phyloP scores from a whole-genome alignment of 2,888 invertebrate species.

The Eutolmus rufibarbis region DNA sequence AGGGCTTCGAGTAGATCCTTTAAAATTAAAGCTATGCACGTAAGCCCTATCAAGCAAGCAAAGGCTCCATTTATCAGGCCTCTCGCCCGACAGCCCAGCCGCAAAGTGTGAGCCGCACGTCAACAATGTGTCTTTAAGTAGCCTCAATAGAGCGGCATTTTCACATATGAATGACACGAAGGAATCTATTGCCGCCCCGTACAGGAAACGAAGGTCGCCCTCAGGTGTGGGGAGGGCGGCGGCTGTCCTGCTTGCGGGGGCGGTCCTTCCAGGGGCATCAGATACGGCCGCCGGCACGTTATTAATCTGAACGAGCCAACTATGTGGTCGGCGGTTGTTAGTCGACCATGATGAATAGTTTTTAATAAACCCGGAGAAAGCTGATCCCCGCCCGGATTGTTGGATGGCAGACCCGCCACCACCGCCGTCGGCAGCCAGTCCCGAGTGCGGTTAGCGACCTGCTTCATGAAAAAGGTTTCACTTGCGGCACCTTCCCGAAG shows the following conservation, averaged over 20 bases:
- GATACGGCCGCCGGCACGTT: constrained; percentile 2
- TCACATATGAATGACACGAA: constrained; percentile 1
- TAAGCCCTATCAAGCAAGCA: neutral
- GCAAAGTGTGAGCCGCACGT: neutral
- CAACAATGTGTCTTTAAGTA: neutral
- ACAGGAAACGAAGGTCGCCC: neutral
- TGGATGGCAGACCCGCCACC: neutral
- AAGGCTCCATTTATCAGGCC: neutral
- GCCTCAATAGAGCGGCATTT: neutral
- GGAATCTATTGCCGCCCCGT: neutral
- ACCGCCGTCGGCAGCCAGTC: neutral
- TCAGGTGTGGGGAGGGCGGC: neutral
- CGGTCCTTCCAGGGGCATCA: neutral
- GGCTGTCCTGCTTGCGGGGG: neutral
- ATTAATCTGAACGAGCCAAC: constrained; percentile 10
- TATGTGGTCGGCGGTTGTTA: constrained; percentile 14
- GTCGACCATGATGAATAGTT: constrained; percentile 23
- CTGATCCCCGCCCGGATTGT: constrained; percentile 7
- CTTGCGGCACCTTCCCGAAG: neutral
- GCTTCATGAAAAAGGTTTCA: constrained; percentile 3
- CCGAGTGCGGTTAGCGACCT: neutral
- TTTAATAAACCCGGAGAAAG: constrained; percentile 28
- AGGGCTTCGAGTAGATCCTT: neutral
- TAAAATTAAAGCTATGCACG: neutral
- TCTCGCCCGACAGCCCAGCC: neutral